Conservation (phyloP, 2,888 invertebrate species). For the Nowickia ferox region DNA sequence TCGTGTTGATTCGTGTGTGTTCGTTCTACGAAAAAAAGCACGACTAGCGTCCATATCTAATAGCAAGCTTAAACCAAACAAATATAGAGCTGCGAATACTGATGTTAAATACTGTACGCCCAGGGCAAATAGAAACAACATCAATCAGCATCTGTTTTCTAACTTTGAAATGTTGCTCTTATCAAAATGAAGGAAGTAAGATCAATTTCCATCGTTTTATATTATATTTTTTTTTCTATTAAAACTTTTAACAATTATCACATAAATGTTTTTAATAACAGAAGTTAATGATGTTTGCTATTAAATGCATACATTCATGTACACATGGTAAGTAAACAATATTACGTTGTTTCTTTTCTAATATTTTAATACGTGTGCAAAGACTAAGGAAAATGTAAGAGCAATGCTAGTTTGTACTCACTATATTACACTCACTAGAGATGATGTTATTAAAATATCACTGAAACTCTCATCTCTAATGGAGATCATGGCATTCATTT, state of each 20-base stretch:
- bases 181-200: constrained; percentile 16
- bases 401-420: too few relatives aligned
- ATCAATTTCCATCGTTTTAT: constrained; percentile 1
- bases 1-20: too few relatives aligned
- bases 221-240: constrained; percentile 11
- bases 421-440: too few relatives aligned
- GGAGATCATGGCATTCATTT: too few relatives aligned
- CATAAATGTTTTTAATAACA: constrained; percentile 36
- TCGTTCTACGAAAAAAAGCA: too few relatives aligned
- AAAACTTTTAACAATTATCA: constrained; percentile 48
- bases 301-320: not conserved
- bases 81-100: not conserved
- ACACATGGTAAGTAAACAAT: not conserved
- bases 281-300: constrained; percentile 39
- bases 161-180: constrained; percentile 16
- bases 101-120: not conserved
- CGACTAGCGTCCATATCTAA: too few relatives aligned
- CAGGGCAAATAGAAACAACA: not conserved
- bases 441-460: too few relatives aligned
- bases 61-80: too few relatives aligned
- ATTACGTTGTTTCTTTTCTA: constrained; percentile 2
- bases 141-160: constrained; percentile 14
- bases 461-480: too few relatives aligned
- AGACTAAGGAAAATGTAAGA: too few relatives aligned
- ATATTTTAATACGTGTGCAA: not conserved